Evolutionary conservation across 1,140 invertebrate species (phyloP), one percentile per base, ranked within the genome.

Genomic region (Eulimnadia texana): DNA sequence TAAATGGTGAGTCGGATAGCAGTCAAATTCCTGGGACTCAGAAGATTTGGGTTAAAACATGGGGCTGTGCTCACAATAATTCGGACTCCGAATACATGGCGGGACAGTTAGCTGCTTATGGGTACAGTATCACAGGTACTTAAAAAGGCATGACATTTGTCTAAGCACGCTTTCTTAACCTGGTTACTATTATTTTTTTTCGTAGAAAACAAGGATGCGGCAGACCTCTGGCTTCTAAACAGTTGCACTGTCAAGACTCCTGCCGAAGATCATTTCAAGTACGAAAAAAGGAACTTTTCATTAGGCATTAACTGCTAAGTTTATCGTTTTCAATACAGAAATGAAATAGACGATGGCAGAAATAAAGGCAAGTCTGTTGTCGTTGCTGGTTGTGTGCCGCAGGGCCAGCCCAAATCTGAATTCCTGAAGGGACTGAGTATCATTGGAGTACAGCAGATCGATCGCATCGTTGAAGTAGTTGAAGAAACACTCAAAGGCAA

Each of bases 191-290:
- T 27, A 11, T 1, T n/a, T 25, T 33, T 58, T 56, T 63, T 64
- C 66, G 53, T 68, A 68, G 82, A 91, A 59, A 80, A 90, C 58
- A 89, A 91, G 74, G 72, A 79, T 27, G 74, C 80, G 51, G 94
- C 94, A 1, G 87, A 97, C 75, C 72, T 98, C 2, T 98, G 94
- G 93, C 72, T 98, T 11, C 76, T 99, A 0, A 98, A 99, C 73
- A 96, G 92, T 63, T 98, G 95, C 70, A 98, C 94, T 3, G 95
- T 98, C 0, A 99, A 98, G 73, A 96, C 82, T 74, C 96, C 96
- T 28, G 85, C 93, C 0, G 94, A 98, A 73, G 90, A 94, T 74
- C 94, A 97, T 72, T 94, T 98, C 70, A 81, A 84, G 77, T 82
- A 69, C 70, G 68, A 67, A 54, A 64, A 33, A 33, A 16, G n/a